Conservation (phyloP, 1,140 invertebrate species). For the Phenacoccus solenopsis region DNA sequence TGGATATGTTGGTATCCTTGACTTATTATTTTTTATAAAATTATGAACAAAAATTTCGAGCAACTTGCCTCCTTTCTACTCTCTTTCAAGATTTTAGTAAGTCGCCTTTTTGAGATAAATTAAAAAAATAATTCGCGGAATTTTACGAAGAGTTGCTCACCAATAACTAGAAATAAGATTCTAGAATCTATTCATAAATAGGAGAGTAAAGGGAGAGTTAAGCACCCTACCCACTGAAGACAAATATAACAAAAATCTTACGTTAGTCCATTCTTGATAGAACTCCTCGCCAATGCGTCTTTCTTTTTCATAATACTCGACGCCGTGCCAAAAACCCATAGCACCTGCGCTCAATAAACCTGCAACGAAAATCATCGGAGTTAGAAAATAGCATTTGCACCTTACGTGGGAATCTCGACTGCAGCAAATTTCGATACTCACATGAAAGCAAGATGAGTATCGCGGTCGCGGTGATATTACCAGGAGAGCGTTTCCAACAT, state of each 20-base stretch:
- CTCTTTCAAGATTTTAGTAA: too few species aligned
- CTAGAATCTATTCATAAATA: too few species aligned
- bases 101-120: too few species aligned
- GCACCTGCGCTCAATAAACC: constrained; percentile 77
- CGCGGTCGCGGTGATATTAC: constrained; percentile 83
- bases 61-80: too few species aligned
- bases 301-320: constrained; percentile 89
- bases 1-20: too few species aligned
- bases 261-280: constrained; percentile 82
- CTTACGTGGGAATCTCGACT: background rate
- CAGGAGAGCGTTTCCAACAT: constrained; percentile 82
- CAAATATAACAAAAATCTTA: constrained; percentile 38
- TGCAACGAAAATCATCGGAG: constrained; percentile 32
- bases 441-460: constrained; percentile 80
- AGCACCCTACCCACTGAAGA: too few species aligned
- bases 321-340: constrained; percentile 90
- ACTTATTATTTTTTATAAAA: too few species aligned
- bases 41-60: too few species aligned
- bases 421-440: constrained; percentile 41
- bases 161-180: too few species aligned
- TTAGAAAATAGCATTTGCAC: background rate
- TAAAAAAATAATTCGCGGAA: too few species aligned
- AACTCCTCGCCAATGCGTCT: constrained; percentile 80
- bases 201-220: too few species aligned
- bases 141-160: too few species aligned